phyloP scores from a whole-genome alignment of 64 coral and sea anemone genomes.

The Acropora yongei region DNA sequence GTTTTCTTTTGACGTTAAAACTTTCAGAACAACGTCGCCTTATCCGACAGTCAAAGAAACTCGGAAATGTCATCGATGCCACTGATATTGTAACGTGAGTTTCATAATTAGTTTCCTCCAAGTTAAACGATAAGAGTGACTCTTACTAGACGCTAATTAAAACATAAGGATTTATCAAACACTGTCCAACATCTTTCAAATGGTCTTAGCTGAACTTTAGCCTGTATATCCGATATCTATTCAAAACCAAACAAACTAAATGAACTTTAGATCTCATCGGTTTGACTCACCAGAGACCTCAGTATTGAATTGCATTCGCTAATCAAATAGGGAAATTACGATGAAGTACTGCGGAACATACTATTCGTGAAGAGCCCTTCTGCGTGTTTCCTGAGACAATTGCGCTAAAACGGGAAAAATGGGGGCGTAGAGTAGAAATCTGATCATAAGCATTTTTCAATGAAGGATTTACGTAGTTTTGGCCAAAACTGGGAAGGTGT shows the following conservation, averaged over 20 bases:
- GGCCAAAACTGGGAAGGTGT: neutral
- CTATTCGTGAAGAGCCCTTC: neutral
- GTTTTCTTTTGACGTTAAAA: no score
- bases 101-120: no score
- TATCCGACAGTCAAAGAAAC: no score
- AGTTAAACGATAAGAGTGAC: neutral
- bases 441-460: neutral
- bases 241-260: neutral
- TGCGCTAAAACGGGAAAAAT: neutral
- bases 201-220: neutral
- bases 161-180: neutral
- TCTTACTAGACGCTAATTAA: neutral
- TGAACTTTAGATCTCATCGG: neutral
- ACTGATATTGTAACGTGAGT: no score
- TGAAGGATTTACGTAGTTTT: conserved; percentile 20
- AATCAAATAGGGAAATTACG: conserved; percentile 4
- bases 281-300: neutral
- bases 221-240: neutral
- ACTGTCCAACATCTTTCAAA: neutral
- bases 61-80: no score
- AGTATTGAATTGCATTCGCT: neutral
- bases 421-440: neutral
- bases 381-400: neutral
- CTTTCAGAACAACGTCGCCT: no score
- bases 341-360: neutral